Evolutionary conservation across 2,888 invertebrate genomes (phyloP).

Genomic region (Tetragnatha montana): DNA sequence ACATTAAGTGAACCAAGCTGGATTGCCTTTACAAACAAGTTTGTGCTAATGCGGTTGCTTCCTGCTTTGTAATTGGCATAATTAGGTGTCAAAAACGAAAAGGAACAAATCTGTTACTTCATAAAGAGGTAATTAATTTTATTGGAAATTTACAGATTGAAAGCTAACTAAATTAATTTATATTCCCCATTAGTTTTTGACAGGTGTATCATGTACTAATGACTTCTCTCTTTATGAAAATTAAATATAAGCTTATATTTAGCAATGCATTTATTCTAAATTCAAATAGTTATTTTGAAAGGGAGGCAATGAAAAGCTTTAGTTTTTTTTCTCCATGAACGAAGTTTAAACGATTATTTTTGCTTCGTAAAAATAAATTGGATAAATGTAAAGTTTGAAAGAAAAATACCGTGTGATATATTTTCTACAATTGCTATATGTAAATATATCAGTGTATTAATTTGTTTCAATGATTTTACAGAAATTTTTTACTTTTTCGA

Average conservation of each 20-base stretch:
- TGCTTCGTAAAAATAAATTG: not conserved
- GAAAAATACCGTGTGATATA: no score
- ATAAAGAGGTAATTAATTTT: not conserved
- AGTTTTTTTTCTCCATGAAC: no score
- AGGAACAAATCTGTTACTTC: not conserved
- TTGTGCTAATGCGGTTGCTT: constrained; percentile 32
- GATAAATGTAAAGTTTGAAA: not conserved
- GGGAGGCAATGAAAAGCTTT: no score
- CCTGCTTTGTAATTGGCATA: not conserved
- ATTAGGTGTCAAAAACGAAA: not conserved
- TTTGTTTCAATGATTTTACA: not conserved
- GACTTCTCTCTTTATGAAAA: not conserved
- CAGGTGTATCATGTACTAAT: no score
- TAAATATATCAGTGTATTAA: not conserved
- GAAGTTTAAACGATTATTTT: not conserved
- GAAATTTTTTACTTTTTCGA: not conserved
- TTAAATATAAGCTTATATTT: no score
- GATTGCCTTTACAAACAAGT: constrained; percentile 7
- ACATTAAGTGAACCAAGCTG: constrained; percentile 14
- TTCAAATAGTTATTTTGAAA: no score
- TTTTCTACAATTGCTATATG: no score
- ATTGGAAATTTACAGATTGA: not conserved
- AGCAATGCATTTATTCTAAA: no score
- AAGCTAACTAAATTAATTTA: no score
- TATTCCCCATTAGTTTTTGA: no score